Base-by-base conservation (phyloP, 2,797 vertebrate species). In the Thalassophryne amazonica region DNA sequence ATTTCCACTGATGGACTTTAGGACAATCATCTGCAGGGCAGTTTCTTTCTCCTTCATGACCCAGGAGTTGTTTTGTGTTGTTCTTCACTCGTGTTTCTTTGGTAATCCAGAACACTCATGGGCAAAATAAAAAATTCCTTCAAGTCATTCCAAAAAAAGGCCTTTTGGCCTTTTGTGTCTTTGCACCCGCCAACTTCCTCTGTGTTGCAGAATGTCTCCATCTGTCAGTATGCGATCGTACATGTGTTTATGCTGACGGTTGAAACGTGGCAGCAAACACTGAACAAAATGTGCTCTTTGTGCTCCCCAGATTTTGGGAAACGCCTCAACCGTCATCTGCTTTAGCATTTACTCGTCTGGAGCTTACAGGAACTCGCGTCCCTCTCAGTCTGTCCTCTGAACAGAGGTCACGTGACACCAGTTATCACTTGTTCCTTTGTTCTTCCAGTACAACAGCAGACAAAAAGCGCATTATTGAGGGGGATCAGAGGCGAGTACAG, bases 281-380 rank as follows among this genome's bases (percentile, higher is more conserved):
- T n/a, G n/a, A n/a, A n/a, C n/a, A n/a, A n/a, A n/a, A 21, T 31
- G 41, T 33, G 34, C 52, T 32, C 6, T 7, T 36, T 14, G 36
- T 19, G 9, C 16, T 40, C 12, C 59, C 68, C 61, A 61, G 64
- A 72, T 72, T 64, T 80, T 47, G 32, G 32, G 53, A 62, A 53
- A 42, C 47, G 29, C 27, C 42, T 21, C 10, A 6, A 37, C 54
- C 42, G 32, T 41, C 20, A 52, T 48, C 52, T 45, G 48, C 12
- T 43, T 45, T 21, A 7, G 41, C 41, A 52, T 50, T 40, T 17
- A 16, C n/a, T 27, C 19, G 46, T 60, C 18, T n/a, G 5, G 16
- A n/a, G 19, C 25, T 19, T 29, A 29, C 14, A 29, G 24, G 14
- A 23, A 43, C 7, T n/a, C n/a, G n/a, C n/a, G n/a, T n/a, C n/a